These are phyloP conservation scores for Menura novaehollandiae DNA, from an alignment of 2,113 vertebrate species.

Conservation along the genomic window DNA sequence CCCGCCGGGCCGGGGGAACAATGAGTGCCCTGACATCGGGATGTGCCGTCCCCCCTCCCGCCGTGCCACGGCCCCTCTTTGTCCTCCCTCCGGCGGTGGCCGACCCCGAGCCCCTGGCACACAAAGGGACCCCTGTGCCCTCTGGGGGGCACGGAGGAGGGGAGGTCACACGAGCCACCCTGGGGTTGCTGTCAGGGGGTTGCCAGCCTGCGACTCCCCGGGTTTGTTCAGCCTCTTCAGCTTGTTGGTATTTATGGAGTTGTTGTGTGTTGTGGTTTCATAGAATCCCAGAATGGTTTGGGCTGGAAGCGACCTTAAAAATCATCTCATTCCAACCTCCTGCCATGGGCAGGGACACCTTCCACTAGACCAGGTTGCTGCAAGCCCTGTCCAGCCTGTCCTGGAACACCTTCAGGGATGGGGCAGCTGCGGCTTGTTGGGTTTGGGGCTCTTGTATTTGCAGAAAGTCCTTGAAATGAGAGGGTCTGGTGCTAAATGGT, in stretches of 20 bases:
- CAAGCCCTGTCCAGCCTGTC: fast-evolving
- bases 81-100: neutral
- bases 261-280: fast-evolving
- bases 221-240: neutral
- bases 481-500: neutral
- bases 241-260: neutral
- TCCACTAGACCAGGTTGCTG: fast-evolving
- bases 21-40: neutral
- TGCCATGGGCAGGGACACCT: neutral
- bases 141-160: neutral
- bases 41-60: neutral
- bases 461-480: neutral
- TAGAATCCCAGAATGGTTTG: neutral
- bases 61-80: neutral
- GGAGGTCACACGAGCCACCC: neutral
- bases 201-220: neutral
- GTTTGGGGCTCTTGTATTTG: neutral
- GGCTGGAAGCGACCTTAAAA: neutral
- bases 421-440: neutral
- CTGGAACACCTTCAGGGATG: neutral
- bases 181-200: fast-evolving
- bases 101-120: fast-evolving
- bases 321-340: fast-evolving
- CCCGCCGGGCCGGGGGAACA: neutral
- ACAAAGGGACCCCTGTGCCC: neutral